Evolutionary conservation across 2,113 vertebrate species (phyloP).

Genomic region (Gambusia holbrooki): DNA sequence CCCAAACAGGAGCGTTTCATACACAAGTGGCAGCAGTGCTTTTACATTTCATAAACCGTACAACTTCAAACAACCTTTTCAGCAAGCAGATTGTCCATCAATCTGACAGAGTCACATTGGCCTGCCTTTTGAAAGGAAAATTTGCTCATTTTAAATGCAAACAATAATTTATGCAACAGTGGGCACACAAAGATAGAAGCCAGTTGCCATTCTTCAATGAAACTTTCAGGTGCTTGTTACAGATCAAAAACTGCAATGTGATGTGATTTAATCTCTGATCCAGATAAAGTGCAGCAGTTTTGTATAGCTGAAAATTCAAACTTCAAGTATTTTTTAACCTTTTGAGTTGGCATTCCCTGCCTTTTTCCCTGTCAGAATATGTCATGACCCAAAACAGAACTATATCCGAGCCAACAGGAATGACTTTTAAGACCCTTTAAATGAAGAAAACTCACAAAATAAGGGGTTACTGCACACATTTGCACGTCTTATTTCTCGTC

Average conservation of each 20-base stretch:
- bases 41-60: neutral
- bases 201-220: neutral
- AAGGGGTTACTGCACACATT: neutral
- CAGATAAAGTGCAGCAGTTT: conserved; percentile 12
- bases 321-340: too few species aligned
- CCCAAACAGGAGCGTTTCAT: neutral
- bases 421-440: neutral
- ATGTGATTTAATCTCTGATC: conserved; percentile 18
- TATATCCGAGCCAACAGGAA: too few species aligned
- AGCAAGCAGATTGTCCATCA: neutral
- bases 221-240: neutral
- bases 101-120: neutral
- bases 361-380: too few species aligned
- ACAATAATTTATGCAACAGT: neutral
- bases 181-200: conserved; percentile 3
- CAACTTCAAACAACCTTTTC: conserved; percentile 3
- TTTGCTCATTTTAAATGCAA: conserved; percentile 23
- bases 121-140: neutral
- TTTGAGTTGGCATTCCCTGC: too few species aligned
- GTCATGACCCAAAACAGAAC: too few species aligned
- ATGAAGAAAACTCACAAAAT: neutral
- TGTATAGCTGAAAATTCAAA: neutral
- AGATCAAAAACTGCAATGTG: neutral
- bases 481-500: neutral
- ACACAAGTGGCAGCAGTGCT: neutral